Base-by-base conservation (phyloP, 2,797 vertebrate genomes). In the Silurus aristotelis region DNA sequence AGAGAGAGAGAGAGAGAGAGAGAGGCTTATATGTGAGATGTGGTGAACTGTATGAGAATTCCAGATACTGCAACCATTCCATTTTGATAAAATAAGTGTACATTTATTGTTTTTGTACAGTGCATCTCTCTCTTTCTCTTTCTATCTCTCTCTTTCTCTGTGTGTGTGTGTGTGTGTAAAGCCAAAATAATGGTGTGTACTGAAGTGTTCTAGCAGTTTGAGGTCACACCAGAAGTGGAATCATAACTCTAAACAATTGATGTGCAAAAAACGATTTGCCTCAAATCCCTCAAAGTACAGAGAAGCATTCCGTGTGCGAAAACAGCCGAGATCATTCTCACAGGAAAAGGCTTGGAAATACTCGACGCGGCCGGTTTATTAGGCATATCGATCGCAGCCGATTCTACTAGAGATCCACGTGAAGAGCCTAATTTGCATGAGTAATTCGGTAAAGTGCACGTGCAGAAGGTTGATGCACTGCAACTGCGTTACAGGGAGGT, bases 181-280 rank as follows among this genome's bases (percentile, higher is more conserved):
- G 52, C 55, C 58, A 55, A 25, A 58, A 77, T 38, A 20, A 77
- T 58, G 4, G 55, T 77, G 55, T 77, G 73, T 25, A 58, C 27
- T 77, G 55, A 8, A 22, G 56, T 77, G 56, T 77, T 31, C 17
- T 38, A 77, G 27, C 55, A 77, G 75, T 77, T 38, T 60, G 27
- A 38, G 56, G 17, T 77, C 55, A 56, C 14, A 31, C 52, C n/a
- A 56, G 52, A 76, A 76, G 52, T 76, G 52, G 17, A 76, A 76
- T 58, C 31, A 76, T 76, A 31, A 76, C 43, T 72, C 43, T 48
- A 46, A 72, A 48, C 52, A 76, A 76, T 76, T 76, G 19, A 76
- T 58, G 52, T 76, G 52, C 52, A 5, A 76, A 76, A 56, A 52
- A 31, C 52, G 31, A 77, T 38, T 60, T 77, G 56, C 75, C 27